Evolutionary conservation across 2,797 vertebrate species (phyloP), one percentile per base, ranked within the genome.

Genomic region (Onychomys leucogaster): DNA sequence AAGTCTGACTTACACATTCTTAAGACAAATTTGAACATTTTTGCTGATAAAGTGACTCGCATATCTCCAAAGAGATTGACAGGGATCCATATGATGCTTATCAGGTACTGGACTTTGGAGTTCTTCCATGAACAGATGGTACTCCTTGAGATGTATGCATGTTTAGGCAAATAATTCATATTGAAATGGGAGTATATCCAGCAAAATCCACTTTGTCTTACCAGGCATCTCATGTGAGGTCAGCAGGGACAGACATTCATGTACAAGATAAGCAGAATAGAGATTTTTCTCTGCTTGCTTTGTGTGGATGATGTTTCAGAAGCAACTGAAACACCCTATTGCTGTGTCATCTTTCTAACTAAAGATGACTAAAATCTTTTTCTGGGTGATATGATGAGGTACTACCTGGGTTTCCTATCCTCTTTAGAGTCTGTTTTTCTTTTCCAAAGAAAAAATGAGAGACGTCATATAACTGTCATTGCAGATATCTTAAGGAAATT

Each of bases 381-480:
- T 84, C 55, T 67, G 2, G 37, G n/a, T 32, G 41, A 55, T 90
- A 69, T 12, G 43, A 46, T 82, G 41, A 5, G 32, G 59, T 10
- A 55, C 63, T 71, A 43, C 19, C 17, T 61, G 19, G n/a, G 11
- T 71, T 88, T 97, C 78, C 89, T 87, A 89, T 75, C 71, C 80
- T 77, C 29, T 34, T 94, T 73, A 85, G 21, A 89, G 34, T 83
- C 17, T 82, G 57, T 86, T 41, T 88, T 46, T 76, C 63, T 91
- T 84, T 69, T 59, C 25, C 29, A 49, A 41, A 81, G 57, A 85
- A 93, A 73, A 57, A 57, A 10, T 25, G 43, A 94, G 27, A 85
- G 9, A 69, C 91, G 25, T 90, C 59, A 86, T 59, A 46, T 90
- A 93, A 63, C 59, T 94, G 46, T 91, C 89, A 81, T 21, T 94